Conservation (phyloP, 2,888 invertebrate genomes). For the Vesta saturnalis region DNA sequence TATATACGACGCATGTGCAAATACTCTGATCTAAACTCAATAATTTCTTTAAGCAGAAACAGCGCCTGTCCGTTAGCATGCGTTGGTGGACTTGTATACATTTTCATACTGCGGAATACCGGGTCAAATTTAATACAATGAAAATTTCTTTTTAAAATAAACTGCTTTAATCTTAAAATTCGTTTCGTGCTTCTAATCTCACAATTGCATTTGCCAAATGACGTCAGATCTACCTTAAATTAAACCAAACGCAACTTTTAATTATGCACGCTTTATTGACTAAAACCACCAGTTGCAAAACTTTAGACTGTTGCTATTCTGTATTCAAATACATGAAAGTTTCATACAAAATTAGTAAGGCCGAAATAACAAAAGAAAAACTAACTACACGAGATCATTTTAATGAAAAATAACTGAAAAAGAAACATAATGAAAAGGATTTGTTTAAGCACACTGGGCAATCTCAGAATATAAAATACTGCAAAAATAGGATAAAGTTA, state of each 20-base stretch:
- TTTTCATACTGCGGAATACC: conserved; percentile 23
- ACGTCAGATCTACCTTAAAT: background rate
- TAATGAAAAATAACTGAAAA: background rate
- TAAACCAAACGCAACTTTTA: background rate
- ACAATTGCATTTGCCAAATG: background rate
- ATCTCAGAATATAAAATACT: background rate
- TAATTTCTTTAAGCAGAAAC: conserved; percentile 36
- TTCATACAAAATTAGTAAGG: background rate
- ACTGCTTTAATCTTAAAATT: background rate
- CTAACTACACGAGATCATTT: background rate
- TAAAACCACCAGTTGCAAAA: conserved; percentile 22
- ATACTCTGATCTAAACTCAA: conserved; percentile 34
- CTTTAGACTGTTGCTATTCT: conserved; percentile 12
- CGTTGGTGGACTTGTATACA: conserved; percentile 33
- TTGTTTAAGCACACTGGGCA: background rate
- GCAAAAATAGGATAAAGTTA: background rate
- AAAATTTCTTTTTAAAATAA: conserved; percentile 8
- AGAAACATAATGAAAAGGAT: background rate
- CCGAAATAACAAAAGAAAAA: background rate
- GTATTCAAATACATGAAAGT: conserved; percentile 4
- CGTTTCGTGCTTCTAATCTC: background rate
- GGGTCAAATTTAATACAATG: conserved; percentile 20
- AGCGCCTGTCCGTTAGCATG: conserved; percentile 36
- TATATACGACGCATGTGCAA: conserved; percentile 45
- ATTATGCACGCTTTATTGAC: conserved; percentile 9